Conservation (phyloP, 2,888 invertebrate genomes). For the Autographa pulchrina region DNA sequence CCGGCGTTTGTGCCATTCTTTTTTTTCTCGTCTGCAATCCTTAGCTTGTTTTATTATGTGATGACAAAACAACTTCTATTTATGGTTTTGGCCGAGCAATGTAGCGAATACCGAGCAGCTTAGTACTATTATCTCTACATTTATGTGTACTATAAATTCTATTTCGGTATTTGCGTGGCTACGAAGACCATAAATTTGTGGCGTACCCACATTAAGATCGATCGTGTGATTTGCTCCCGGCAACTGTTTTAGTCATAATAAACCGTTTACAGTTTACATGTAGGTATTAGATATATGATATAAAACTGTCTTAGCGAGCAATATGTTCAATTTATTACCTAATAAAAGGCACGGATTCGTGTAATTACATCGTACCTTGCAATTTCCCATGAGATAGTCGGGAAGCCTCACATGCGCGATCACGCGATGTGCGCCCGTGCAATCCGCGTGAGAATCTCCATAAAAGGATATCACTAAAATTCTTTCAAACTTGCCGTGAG, state of each 20-base stretch:
- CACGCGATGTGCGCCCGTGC: constrained; percentile 74
- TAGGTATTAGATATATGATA: constrained; percentile 6
- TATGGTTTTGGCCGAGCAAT: constrained; percentile 66
- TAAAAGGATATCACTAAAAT: constrained; percentile 53
- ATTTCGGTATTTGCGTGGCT: constrained; percentile 43
- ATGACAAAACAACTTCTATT: constrained; percentile 76
- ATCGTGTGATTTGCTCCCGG: constrained; percentile 22
- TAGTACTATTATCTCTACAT: constrained; percentile 49
- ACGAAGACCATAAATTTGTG: constrained; percentile 34
- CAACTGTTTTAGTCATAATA: constrained; percentile 8
- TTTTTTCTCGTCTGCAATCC: constrained; percentile 78
- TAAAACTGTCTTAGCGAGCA: constrained; percentile 10
- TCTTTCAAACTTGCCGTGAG: constrained; percentile 25
- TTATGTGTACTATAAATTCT: constrained; percentile 46
- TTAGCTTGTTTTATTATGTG: constrained; percentile 76
- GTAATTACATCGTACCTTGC: constrained; percentile 53
- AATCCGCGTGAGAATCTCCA: constrained; percentile 71
- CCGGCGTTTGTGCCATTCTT: constrained; percentile 69
- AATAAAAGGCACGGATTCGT: constrained; percentile 30
- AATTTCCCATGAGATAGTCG: constrained; percentile 75
- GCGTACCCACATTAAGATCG: constrained; percentile 27
- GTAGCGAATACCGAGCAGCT: constrained; percentile 64
- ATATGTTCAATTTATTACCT: constrained; percentile 22
- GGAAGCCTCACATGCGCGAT: constrained; percentile 72
- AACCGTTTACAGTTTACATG: constrained; percentile 8